A percentile compares a stretch with the other conserved stretches of the same genome.
These are phyloP conservation scores for Lutjanus argentimaculatus DNA, from an alignment of 2,797 vertebrate genomes.

Conservation along the genomic window DNA sequence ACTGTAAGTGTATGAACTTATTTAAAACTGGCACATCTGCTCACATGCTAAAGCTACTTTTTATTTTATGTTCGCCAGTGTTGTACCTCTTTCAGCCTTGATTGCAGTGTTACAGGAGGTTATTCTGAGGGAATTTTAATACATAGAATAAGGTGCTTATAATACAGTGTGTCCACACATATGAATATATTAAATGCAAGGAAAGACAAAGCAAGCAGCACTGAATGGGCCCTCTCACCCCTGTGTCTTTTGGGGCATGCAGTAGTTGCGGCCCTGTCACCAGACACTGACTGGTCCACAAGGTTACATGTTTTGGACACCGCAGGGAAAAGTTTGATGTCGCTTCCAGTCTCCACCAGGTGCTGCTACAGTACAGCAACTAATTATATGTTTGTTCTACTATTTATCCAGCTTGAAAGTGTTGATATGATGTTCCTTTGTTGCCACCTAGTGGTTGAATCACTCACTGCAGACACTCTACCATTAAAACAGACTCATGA, in stretches of 20 bases:
- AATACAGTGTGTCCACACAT: neutral
- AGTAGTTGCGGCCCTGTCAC: too few species aligned
- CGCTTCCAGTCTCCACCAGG: too few species aligned
- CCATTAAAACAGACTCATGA: neutral
- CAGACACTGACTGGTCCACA: too few species aligned
- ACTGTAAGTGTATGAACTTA: too few species aligned
- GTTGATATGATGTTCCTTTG: neutral
- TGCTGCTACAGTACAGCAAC: too few species aligned
- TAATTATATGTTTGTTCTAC: neutral
- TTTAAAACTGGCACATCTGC: neutral
- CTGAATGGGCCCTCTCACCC: too few species aligned
- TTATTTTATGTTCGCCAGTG: too few species aligned
- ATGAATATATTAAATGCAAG: neutral
- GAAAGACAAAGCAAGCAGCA: neutral
- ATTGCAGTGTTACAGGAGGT: neutral
- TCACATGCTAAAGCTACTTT: too few species aligned
- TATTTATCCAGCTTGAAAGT: too few species aligned
- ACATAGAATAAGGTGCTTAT: neutral
- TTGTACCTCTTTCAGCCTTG: neutral
- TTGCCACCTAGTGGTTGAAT: conserved; percentile 55
- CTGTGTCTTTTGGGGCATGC: too few species aligned
- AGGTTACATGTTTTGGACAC: too few species aligned
- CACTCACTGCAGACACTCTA: conserved; percentile 10
- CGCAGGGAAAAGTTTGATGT: too few species aligned
- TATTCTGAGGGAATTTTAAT: neutral